Conservation (phyloP, 2,113 vertebrate species). For the Terrapene triunguis region DNA sequence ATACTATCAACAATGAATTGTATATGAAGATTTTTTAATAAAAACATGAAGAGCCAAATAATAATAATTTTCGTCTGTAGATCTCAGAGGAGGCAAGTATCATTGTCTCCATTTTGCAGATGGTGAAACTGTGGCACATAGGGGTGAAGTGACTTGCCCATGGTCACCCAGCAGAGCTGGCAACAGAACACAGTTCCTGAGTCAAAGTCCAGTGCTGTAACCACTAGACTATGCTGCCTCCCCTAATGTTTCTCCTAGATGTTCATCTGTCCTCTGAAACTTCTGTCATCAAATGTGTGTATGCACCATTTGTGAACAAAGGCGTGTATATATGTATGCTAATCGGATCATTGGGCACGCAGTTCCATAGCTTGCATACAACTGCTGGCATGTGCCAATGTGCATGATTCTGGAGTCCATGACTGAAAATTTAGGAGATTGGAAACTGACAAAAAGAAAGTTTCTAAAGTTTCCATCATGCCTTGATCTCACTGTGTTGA, state of each 20-base stretch:
- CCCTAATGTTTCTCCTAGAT: neutral
- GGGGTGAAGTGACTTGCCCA: neutral
- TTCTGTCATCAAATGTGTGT: neutral
- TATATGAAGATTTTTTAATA: neutral
- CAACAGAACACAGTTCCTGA: neutral
- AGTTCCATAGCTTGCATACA: neutral
- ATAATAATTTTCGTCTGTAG: rapidly evolving
- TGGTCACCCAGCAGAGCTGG: neutral
- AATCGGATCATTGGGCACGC: rapidly evolving
- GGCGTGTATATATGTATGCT: neutral
- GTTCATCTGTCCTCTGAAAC: neutral
- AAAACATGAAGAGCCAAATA: neutral
- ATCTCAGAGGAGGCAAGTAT: neutral
- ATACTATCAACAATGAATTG: neutral
- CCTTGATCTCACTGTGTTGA: rapidly evolving
- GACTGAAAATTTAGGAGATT: neutral
- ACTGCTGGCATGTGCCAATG: neutral
- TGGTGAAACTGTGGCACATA: neutral
- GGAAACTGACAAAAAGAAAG: neutral
- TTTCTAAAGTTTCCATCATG: neutral
- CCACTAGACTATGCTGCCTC: neutral
- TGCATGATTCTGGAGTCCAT: neutral
- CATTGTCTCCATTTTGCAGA: neutral
- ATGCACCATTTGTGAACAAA: neutral
- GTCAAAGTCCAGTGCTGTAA: neutral